phyloP scores from a whole-genome alignment of 2,888 invertebrate species.

The Ernsta delagoae region DNA sequence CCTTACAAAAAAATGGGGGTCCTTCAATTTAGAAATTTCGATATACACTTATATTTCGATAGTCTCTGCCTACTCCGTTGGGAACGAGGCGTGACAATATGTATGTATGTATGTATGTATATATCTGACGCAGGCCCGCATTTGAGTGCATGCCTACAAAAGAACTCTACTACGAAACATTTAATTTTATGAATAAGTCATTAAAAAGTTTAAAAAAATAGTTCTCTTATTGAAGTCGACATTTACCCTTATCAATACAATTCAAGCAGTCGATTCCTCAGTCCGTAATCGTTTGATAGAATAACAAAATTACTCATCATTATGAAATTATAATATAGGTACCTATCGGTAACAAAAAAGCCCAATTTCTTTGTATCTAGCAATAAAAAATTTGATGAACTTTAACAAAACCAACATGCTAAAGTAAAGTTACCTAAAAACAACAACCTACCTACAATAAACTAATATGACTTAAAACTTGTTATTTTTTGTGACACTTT shows the following conservation, averaged over 20 bases:
- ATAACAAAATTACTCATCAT: conserved; percentile 48
- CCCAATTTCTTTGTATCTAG: conserved; percentile 27
- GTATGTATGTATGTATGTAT: too few species aligned
- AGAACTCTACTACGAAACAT: conserved; percentile 64
- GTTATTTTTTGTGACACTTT: conserved; percentile 65
- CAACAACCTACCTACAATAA: conserved; percentile 25
- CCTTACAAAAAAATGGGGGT: too few species aligned
- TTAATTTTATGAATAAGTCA: conserved; percentile 57
- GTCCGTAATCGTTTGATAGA: conserved; percentile 61
- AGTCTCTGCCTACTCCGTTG: too few species aligned
- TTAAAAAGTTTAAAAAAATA: conserved; percentile 84
- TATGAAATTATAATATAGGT: background rate
- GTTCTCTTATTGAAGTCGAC: conserved; percentile 71
- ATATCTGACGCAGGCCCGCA: conserved; percentile 15
- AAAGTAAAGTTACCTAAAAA: conserved; percentile 31
- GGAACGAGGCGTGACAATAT: too few species aligned
- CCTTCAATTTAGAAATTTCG: too few species aligned
- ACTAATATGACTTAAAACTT: conserved; percentile 36
- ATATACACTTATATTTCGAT: too few species aligned
- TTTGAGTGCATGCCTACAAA: conserved; percentile 59
- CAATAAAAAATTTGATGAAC: conserved; percentile 10
- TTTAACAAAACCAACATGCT: conserved; percentile 28
- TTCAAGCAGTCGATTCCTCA: conserved; percentile 78
- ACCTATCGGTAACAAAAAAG: conserved; percentile 39
- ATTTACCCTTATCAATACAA: conserved; percentile 70